Percentiles rank a stretch among this genome's conserved stretches.
Evolutionary conservation across 1,140 invertebrate genomes (phyloP).

Genomic region (Conus ventricosus): DNA sequence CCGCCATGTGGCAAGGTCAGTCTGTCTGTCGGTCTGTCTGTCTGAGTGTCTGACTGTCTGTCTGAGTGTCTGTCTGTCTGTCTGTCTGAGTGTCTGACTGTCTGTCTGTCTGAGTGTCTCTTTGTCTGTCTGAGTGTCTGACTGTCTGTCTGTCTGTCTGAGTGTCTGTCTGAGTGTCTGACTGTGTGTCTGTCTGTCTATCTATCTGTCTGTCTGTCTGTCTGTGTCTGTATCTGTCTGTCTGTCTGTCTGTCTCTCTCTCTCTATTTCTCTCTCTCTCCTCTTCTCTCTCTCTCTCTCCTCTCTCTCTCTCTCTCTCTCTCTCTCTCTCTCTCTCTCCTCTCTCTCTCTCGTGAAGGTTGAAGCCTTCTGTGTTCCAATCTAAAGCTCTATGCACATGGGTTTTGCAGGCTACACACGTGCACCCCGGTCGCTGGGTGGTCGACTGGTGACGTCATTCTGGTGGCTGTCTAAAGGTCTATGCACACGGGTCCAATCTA

Average conservation of each 20-base stretch:
- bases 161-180: background rate
- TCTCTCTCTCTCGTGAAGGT: too few species aligned
- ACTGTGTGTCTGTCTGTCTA: background rate
- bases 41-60: background rate
- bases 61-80: background rate
- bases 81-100: background rate
- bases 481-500: too few species aligned
- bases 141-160: too few species aligned
- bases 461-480: slow-evolving; percentile 58
- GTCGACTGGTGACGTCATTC: slow-evolving; percentile 55
- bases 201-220: too few species aligned
- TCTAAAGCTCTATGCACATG: too few species aligned
- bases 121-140: background rate
- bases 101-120: background rate
- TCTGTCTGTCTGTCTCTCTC: too few species aligned
- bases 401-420: slow-evolving; percentile 47
- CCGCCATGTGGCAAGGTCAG: slow-evolving; percentile 65
- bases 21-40: background rate
- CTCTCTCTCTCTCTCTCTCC: too few species aligned
- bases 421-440: slow-evolving; percentile 58
- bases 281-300: too few species aligned
- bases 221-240: too few species aligned
- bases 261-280: too few species aligned
- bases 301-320: too few species aligned
- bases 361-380: too few species aligned